These are phyloP conservation scores for Pseudochaenichthys georgianus DNA, from an alignment of 2,797 vertebrate genomes.

Conservation along the genomic window DNA sequence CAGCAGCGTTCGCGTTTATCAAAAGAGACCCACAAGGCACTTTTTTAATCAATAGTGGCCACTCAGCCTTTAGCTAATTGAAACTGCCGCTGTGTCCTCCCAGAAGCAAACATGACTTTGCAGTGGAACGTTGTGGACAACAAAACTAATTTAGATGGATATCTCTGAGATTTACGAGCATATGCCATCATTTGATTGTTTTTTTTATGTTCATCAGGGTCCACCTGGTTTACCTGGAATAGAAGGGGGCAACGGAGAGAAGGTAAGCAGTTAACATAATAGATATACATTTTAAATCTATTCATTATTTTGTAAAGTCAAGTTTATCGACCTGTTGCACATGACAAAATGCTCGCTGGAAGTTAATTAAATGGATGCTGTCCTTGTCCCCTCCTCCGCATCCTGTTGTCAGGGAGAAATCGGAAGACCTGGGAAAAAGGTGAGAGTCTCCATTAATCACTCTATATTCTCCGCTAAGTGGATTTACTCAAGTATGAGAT, in stretches of 20 bases:
- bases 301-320: constrained; percentile 42
- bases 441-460: constrained; percentile 83
- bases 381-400: constrained; percentile 70
- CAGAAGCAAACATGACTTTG: constrained; percentile 51
- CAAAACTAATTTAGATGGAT: constrained; percentile 53
- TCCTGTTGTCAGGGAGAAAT: constrained; percentile 93
- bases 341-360: constrained; percentile 52
- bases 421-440: constrained; percentile 98
- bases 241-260: constrained; percentile 94
- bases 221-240: constrained; percentile 92
- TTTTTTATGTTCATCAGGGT: constrained; percentile 84
- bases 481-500: constrained; percentile 79
- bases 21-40: constrained; percentile 53
- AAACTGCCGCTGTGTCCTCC: constrained; percentile 63
- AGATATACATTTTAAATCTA: constrained; percentile 21
- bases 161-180: constrained; percentile 44
- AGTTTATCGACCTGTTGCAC: constrained; percentile 56
- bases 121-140: constrained; percentile 54
- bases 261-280: constrained; percentile 84
- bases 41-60: constrained; percentile 75
- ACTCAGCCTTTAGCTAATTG: constrained; percentile 78
- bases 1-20: constrained; percentile 49
- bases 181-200: constrained; percentile 9
- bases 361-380: constrained; percentile 62
- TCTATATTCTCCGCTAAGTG: constrained; percentile 73